These are phyloP conservation scores for Blennius ocellaris DNA, from an alignment of 2,113 vertebrate species.

Conservation along the genomic window DNA sequence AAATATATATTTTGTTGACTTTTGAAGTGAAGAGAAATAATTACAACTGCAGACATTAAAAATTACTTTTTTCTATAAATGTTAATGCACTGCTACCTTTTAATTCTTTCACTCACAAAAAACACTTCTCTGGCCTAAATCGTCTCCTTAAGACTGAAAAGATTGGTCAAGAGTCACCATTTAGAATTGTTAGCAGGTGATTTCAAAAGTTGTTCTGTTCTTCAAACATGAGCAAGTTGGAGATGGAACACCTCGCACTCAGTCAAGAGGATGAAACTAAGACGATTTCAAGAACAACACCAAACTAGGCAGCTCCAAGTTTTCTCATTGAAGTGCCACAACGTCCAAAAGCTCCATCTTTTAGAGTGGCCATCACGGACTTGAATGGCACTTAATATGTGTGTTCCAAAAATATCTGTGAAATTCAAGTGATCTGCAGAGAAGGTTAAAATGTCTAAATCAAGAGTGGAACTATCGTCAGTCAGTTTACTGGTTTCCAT, in stretches of 20 bases:
- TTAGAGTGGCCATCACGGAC: not conserved
- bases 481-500: too few relatives aligned
- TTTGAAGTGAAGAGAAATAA: not conserved
- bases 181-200: not conserved
- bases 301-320: conserved; percentile 6
- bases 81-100: not conserved
- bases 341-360: conserved; percentile 8
- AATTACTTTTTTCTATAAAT: not conserved
- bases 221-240: not conserved
- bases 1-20: not conserved
- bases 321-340: not conserved
- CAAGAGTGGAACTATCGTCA: not conserved
- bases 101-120: not conserved
- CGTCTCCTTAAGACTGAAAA: not conserved
- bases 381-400: not conserved
- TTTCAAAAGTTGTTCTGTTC: not conserved
- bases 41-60: not conserved
- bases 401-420: not conserved
- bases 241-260: not conserved
- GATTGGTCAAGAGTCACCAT: too few relatives aligned
- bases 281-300: not conserved
- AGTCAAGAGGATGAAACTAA: conserved; percentile 8
- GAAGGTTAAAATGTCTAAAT: not conserved
- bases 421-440: not conserved
- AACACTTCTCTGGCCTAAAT: not conserved